A percentile compares a stretch with the other conserved stretches of the same genome.
phyloP scores from a whole-genome alignment of 2,888 invertebrate genomes.

The Seira ritae region DNA sequence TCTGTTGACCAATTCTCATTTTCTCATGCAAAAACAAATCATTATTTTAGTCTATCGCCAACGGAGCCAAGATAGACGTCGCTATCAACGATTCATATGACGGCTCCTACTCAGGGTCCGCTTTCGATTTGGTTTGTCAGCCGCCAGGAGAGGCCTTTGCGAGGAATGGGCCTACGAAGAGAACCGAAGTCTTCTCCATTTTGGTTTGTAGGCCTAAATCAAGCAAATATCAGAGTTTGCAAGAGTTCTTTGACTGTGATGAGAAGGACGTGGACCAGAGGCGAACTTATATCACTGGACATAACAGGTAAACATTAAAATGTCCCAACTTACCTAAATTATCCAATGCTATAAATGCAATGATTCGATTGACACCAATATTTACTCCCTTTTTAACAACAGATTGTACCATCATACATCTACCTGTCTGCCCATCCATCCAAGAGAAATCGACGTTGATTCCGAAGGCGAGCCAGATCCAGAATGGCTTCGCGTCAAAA shows the following conservation, averaged over 20 bases:
- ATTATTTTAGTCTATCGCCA: conserved; percentile 80
- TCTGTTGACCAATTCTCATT: too few relatives aligned
- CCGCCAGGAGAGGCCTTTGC: conserved; percentile 85
- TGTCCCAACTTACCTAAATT: neutral
- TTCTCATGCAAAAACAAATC: neutral
- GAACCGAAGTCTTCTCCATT: conserved; percentile 87
- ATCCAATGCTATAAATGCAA: neutral
- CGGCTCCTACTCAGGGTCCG: conserved; percentile 95
- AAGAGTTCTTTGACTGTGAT: conserved; percentile 91
- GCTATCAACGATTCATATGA: conserved; percentile 96
- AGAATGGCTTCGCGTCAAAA: conserved; percentile 94
- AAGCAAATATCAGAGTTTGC: conserved; percentile 77
- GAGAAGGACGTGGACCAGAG: conserved; percentile 83
- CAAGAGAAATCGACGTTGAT: conserved; percentile 95
- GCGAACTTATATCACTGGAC: conserved; percentile 91
- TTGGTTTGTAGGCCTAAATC: conserved; percentile 85
- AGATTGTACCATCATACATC: conserved; percentile 96
- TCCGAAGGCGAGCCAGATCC: conserved; percentile 97
- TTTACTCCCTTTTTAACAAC: neutral
- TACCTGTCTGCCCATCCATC: conserved; percentile 94
- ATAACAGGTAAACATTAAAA: conserved; percentile 83
- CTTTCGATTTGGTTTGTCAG: conserved; percentile 88
- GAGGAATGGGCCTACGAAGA: conserved; percentile 83
- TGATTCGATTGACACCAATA: neutral
- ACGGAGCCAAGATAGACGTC: conserved; percentile 93